These are phyloP conservation scores for Scaptodrosophila lebanonensis DNA, from an alignment of 1,140 invertebrate genomes.

Conservation along the genomic window DNA sequence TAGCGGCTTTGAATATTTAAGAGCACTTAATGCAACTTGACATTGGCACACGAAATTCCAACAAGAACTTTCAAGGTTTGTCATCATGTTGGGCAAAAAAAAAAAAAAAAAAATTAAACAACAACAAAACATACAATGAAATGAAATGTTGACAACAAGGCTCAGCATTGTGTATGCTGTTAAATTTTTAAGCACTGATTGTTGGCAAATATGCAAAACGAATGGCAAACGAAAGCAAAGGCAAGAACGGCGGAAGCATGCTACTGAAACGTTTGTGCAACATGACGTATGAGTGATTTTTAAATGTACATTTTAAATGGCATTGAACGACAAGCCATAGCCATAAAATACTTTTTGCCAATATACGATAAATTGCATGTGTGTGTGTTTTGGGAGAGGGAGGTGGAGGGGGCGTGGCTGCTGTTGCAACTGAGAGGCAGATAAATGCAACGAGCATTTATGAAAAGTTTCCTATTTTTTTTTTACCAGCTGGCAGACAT, in stretches of 20 bases:
- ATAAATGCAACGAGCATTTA: too few relatives aligned
- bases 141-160: conserved; percentile 5
- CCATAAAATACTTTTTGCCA: too few relatives aligned
- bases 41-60: conserved; percentile 40
- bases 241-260: too few relatives aligned
- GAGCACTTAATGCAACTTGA: conserved; percentile 49
- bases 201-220: conserved; percentile 13
- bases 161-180: conserved; percentile 22
- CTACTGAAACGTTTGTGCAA: not conserved
- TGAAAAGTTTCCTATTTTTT: too few relatives aligned
- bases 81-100: not conserved
- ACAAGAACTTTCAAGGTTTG: conserved; percentile 29
- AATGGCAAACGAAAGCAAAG: too few relatives aligned
- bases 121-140: not conserved
- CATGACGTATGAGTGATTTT: conserved; percentile 3
- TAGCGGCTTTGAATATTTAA: conserved; percentile 46
- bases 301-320: conserved; percentile 12
- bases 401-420: too few relatives aligned
- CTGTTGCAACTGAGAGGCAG: too few relatives aligned
- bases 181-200: conserved; percentile 16
- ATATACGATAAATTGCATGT: too few relatives aligned
- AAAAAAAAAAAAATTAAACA: not conserved
- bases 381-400: too few relatives aligned
- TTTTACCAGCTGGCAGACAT: too few relatives aligned
- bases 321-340: conserved; percentile 18